phyloP scores from a whole-genome alignment of 2,888 invertebrate genomes.

The Harmothoe impar region DNA sequence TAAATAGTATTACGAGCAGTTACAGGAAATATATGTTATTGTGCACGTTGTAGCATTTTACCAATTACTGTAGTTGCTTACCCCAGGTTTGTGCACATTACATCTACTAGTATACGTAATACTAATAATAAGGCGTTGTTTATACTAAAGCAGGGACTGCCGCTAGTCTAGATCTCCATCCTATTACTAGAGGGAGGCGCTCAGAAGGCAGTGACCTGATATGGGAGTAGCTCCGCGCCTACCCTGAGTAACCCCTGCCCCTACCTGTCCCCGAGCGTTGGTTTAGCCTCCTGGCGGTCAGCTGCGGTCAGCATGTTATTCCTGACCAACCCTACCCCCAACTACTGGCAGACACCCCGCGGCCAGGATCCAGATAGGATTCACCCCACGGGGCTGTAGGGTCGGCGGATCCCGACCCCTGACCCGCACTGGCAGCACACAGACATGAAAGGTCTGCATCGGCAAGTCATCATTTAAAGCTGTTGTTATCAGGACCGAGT shows the following conservation, averaged over 20 bases:
- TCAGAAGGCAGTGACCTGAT: neutral
- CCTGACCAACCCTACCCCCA: neutral
- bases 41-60: no score
- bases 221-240: neutral
- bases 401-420: neutral
- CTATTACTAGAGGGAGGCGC: no score
- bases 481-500: conserved; percentile 39
- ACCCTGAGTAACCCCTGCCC: neutral
- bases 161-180: no score
- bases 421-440: neutral
- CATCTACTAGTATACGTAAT: no score
- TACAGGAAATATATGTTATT: no score
- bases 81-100: no score
- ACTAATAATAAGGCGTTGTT: no score
- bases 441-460: conserved; percentile 21
- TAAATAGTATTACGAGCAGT: no score
- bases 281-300: neutral
- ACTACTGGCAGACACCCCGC: neutral
- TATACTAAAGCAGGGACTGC: no score
- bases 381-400: neutral
- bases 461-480: conserved; percentile 17
- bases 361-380: conserved; percentile 32
- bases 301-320: conserved; percentile 8
- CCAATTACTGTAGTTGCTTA: no score
- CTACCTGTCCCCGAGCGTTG: neutral